Evolutionary conservation across 2,888 invertebrate genomes (phyloP).

Genomic region (Protodeltote pygarga): DNA sequence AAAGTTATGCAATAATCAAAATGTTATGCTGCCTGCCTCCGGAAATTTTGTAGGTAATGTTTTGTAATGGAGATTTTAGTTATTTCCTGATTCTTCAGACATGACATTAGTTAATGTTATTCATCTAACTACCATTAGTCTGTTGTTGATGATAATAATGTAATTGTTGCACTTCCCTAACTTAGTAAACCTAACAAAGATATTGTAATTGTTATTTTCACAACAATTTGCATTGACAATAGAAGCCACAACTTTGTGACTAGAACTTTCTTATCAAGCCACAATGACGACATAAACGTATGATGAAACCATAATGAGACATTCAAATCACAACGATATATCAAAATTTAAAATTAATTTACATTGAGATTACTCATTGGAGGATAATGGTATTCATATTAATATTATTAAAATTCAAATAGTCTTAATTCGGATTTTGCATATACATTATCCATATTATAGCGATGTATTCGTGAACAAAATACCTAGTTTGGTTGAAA

Average conservation of each 20-base stretch:
- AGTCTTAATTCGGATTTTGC: no score
- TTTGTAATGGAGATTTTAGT: neutral
- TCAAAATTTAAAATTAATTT: neutral
- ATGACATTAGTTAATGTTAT: neutral
- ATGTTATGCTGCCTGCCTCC: conserved; percentile 8
- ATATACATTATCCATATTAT: no score
- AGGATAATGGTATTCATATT: conserved; percentile 1
- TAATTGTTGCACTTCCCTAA: no score
- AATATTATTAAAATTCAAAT: no score
- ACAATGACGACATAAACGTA: conserved; percentile 5
- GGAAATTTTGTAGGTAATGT: conserved; percentile 4
- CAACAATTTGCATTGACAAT: no score
- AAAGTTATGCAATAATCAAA: conserved; percentile 33
- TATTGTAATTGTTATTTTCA: no score
- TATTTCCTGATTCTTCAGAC: conserved; percentile 5
- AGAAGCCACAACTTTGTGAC: neutral
- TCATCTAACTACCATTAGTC: no score
- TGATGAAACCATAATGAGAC: conserved; percentile 7
- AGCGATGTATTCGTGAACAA: neutral
- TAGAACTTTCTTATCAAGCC: conserved; percentile 16
- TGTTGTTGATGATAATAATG: no score
- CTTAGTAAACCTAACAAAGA: no score
- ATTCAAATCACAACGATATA: neutral
- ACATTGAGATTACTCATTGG: neutral
- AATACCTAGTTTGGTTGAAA: neutral